phyloP scores from a whole-genome alignment of 2,888 invertebrate species.

The Cremastinae sp. region DNA sequence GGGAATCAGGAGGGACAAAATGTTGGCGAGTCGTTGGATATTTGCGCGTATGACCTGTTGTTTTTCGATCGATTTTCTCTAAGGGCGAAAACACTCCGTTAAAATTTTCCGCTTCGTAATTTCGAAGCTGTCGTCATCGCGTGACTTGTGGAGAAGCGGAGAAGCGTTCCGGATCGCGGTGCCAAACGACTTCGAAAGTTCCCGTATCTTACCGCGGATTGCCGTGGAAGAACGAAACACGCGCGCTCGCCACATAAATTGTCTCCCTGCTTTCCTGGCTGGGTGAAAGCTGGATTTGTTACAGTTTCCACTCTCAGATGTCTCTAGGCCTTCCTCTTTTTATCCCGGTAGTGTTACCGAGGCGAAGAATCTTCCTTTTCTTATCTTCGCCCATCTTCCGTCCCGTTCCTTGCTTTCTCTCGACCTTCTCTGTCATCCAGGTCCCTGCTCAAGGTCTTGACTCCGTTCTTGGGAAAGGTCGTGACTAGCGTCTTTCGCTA shows the following conservation, averaged over 20 bases:
- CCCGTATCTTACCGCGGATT: slow-evolving; percentile 65
- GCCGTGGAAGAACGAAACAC: slow-evolving; percentile 73
- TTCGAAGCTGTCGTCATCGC: not conserved
- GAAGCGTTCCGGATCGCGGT: slow-evolving; percentile 36
- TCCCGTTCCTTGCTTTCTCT: slow-evolving; percentile 44
- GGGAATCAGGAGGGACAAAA: not conserved
- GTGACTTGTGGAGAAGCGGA: slow-evolving; percentile 9
- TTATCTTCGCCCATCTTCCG: slow-evolving; percentile 50
- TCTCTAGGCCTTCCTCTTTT: slow-evolving; percentile 71
- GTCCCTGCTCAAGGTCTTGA: slow-evolving; percentile 35
- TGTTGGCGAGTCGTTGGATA: slow-evolving; percentile 8
- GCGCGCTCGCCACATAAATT: slow-evolving; percentile 78
- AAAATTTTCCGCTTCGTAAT: too few species aligned
- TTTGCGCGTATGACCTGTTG: not conserved
- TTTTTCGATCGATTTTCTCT: not conserved
- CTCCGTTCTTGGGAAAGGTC: slow-evolving; percentile 30
- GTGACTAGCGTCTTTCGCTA: too few species aligned
- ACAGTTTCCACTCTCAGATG: slow-evolving; percentile 78
- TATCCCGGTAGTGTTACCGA: slow-evolving; percentile 47
- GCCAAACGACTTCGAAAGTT: slow-evolving; percentile 47
- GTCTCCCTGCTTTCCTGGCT: slow-evolving; percentile 76
- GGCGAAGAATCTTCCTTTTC: slow-evolving; percentile 51
- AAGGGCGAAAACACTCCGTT: not conserved
- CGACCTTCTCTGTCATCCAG: slow-evolving; percentile 30
- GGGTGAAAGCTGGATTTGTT: slow-evolving; percentile 81